Evolutionary conservation across 2,113 vertebrate species (phyloP).

Genomic region (Pseudolaguvia tuberculata): DNA sequence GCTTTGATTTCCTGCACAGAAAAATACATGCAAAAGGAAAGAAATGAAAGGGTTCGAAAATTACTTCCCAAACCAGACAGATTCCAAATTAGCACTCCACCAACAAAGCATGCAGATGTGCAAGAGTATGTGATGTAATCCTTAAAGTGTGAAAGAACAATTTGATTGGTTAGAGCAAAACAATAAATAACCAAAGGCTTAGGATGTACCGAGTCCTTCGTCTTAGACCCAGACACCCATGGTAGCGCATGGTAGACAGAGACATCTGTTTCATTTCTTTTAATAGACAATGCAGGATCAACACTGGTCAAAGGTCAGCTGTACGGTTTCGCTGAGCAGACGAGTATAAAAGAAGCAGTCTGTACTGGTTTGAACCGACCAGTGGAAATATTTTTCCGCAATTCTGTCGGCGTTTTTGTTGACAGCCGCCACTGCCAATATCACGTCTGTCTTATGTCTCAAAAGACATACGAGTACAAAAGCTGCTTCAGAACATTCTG

Average conservation of each 20-base stretch:
- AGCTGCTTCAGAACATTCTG: conserved; percentile 22
- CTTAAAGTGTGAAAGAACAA: neutral
- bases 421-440: conserved; percentile 18
- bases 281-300: neutral
- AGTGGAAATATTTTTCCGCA: conserved; percentile 26
- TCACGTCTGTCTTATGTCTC: conserved; percentile 20
- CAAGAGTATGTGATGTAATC: neutral
- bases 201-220: neutral
- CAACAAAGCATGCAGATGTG: neutral
- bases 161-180: neutral
- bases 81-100: conserved; percentile 2
- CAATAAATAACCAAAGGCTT: too few species aligned
- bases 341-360: conserved; percentile 8
- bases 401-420: conserved; percentile 5
- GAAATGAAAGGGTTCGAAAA: neutral
- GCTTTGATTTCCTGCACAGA: neutral
- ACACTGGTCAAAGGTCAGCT: conserved; percentile 18
- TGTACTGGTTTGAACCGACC: conserved; percentile 10
- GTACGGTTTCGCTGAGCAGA: neutral
- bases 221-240: neutral
- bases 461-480: conserved; percentile 2
- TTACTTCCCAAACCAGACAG: neutral
- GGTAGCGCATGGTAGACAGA: too few species aligned
- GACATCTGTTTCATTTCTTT: neutral
- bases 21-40: neutral